Base-by-base conservation (phyloP, 2,797 vertebrate species). In the Gymnothorax javanicus region DNA sequence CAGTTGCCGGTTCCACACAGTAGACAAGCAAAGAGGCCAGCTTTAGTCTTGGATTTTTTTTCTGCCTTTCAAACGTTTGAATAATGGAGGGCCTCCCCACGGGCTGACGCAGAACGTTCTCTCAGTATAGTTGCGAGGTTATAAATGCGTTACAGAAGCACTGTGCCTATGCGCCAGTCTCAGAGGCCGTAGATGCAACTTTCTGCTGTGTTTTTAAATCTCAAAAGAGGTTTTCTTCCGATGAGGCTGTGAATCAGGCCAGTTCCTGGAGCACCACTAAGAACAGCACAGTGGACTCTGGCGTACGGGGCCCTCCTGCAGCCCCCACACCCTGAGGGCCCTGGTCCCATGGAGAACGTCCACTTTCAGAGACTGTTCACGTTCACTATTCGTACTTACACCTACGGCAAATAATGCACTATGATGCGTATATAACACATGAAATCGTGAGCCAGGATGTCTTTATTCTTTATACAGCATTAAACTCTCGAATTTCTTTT, bases 1-100 rank as follows among this genome's bases (percentile, higher is more conserved):
- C 94, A 95, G 94, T 96, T 92, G 83, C 20, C 6, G n/a, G 91
- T 89, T 91, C 91, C 88, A 87, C 88, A 92, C 90, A 91, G 89
- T 81, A n/a, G 84, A 52, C 33, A 52, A 59, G 33, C 43, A 59
- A 52, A 15, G 73, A 69, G n/a, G n/a, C 83, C 83, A n/a, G 62
- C 58, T 25, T 13, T 56, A 43, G 27, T 23, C 12, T 67, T 25
- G 0, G 12, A 4, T 9, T 27, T 77, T 13, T 52, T 84, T 71
- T 25, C 56, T 23, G 0, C 43, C 23, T 62, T 15, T 75, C 71
- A 15, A 27, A 82, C 52, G 0, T 82, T 82, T 58, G 15, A 52
- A 54, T 5, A 23, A 23, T 2, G 50, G 15, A 79, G 75, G 50
- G 50, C 50, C 43, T 33, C 23, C 69, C 69, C 25, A n/a, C 75